These are phyloP conservation scores for Eublepharis macularius DNA, from an alignment of 2,113 vertebrate genomes.

Conservation along the genomic window DNA sequence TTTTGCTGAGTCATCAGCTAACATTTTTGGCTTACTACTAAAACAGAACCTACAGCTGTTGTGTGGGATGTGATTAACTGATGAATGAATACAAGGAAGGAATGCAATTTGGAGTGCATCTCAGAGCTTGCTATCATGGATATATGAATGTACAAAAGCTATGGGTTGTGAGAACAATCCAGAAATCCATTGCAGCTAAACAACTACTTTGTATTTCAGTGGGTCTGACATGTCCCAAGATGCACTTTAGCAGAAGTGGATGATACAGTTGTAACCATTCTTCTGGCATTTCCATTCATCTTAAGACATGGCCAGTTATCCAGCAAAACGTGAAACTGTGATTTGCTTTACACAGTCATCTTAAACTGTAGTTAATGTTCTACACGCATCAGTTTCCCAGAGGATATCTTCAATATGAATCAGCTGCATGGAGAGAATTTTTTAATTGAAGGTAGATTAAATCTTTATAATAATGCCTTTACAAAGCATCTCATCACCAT, in stretches of 20 bases:
- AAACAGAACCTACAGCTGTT: constrained; percentile 5
- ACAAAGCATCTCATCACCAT: too few relatives aligned
- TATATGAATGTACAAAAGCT: background rate
- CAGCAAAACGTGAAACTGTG: background rate
- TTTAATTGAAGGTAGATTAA: too few relatives aligned
- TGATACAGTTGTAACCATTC: background rate
- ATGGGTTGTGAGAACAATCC: background rate
- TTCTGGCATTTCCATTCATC: background rate
- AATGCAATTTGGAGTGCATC: background rate
- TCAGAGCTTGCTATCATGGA: background rate
- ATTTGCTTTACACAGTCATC: too few relatives aligned
- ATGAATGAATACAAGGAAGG: constrained; percentile 12
- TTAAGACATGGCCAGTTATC: background rate
- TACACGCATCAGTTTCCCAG: too few relatives aligned
- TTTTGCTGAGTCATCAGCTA: background rate
- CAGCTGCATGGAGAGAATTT: too few relatives aligned
- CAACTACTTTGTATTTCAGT: background rate
- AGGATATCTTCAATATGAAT: too few relatives aligned
- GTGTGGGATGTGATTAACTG: constrained; percentile 17
- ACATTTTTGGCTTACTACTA: background rate
- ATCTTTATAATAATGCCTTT: too few relatives aligned
- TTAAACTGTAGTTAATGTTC: too few relatives aligned
- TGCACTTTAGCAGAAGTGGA: background rate
- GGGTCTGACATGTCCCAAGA: background rate
- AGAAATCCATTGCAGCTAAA: background rate